A percentile compares a stretch with the other conserved stretches of the same genome.
Evolutionary conservation across 2,797 vertebrate genomes (phyloP).

Genomic region (Pagetopsis macropterus): DNA sequence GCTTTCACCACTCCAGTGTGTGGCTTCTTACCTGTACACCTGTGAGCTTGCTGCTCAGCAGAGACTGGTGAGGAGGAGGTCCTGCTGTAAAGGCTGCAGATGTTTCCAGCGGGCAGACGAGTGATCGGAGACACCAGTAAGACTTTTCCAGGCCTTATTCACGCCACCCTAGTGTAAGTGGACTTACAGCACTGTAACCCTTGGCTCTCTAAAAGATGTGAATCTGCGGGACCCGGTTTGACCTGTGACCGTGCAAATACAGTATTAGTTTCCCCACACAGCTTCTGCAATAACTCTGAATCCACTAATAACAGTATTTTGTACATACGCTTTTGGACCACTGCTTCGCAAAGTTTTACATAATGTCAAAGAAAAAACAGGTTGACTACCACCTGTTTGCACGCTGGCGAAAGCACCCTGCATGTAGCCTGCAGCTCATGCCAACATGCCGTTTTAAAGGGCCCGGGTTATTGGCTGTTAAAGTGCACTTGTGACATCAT

Average conservation of each 20-base stretch:
- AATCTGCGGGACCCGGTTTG: slow-evolving; percentile 39
- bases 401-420: slow-evolving; percentile 74
- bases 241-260: slow-evolving; percentile 30
- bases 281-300: slow-evolving; percentile 64
- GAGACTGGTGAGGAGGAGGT: slow-evolving; percentile 29
- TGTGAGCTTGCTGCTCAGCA: slow-evolving; percentile 42
- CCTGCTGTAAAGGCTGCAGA: slow-evolving; percentile 41
- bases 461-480: slow-evolving; percentile 54
- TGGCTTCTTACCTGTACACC: slow-evolving; percentile 23
- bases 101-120: slow-evolving; percentile 40
- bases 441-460: slow-evolving; percentile 53
- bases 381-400: slow-evolving; percentile 70
- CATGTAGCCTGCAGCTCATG: slow-evolving; percentile 70
- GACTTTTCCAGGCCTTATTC: slow-evolving; percentile 82
- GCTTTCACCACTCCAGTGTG: slow-evolving; percentile 22
- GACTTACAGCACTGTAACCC: slow-evolving; percentile 53
- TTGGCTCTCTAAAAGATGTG: slow-evolving; percentile 55
- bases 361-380: slow-evolving; percentile 35
- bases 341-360: slow-evolving; percentile 64
- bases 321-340: slow-evolving; percentile 74
- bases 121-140: slow-evolving; percentile 22
- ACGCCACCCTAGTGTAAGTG: slow-evolving; percentile 64
- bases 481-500: slow-evolving; percentile 73
- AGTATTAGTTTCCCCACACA: slow-evolving; percentile 59
- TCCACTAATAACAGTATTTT: slow-evolving; percentile 58